Evolutionary conservation across 1,140 invertebrate species (phyloP).

Genomic region (Drosophila subobscura): DNA sequence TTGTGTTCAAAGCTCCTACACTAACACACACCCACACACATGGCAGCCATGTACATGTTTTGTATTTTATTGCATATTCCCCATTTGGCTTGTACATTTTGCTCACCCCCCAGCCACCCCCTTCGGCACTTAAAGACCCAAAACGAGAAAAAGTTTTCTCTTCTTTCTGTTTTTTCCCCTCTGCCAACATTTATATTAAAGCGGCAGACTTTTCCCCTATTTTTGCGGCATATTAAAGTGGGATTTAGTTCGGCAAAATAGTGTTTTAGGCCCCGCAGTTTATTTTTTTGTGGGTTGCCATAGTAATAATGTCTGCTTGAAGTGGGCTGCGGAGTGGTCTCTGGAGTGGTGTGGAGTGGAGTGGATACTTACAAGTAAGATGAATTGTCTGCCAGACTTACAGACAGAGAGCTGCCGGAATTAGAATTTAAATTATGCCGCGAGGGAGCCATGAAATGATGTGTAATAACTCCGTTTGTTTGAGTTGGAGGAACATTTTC

Average conservation of each 20-base stretch:
- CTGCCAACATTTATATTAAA: slow-evolving; percentile 45
- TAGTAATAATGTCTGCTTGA: slow-evolving; percentile 63
- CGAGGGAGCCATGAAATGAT: slow-evolving; percentile 38
- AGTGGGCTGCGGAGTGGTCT: slow-evolving; percentile 48
- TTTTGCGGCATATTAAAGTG: neutral
- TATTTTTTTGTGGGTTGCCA: slow-evolving; percentile 37
- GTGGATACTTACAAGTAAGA: slow-evolving; percentile 70
- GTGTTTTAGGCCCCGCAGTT: slow-evolving; percentile 62
- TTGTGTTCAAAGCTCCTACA: slow-evolving; percentile 31
- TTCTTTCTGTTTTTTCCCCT: slow-evolving; percentile 19
- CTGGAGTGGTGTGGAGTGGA: too few species aligned
- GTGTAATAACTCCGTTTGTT: slow-evolving; percentile 23
- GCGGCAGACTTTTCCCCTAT: slow-evolving; percentile 28
- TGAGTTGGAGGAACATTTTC: slow-evolving; percentile 8
- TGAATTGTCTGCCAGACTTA: slow-evolving; percentile 57
- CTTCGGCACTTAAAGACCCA: slow-evolving; percentile 67
- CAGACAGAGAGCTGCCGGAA: slow-evolving; percentile 38
- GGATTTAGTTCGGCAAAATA: slow-evolving; percentile 40
- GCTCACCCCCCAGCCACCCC: slow-evolving; percentile 27
- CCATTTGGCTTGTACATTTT: slow-evolving; percentile 51
- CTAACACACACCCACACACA: slow-evolving; percentile 24
- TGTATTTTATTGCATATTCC: slow-evolving; percentile 80
- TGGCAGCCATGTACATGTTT: slow-evolving; percentile 40
- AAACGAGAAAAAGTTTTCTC: slow-evolving; percentile 44
- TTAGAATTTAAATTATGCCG: slow-evolving; percentile 78